Evolutionary conservation across 2,113 vertebrate species (phyloP).

Genomic region (Crypturellus undulatus): DNA sequence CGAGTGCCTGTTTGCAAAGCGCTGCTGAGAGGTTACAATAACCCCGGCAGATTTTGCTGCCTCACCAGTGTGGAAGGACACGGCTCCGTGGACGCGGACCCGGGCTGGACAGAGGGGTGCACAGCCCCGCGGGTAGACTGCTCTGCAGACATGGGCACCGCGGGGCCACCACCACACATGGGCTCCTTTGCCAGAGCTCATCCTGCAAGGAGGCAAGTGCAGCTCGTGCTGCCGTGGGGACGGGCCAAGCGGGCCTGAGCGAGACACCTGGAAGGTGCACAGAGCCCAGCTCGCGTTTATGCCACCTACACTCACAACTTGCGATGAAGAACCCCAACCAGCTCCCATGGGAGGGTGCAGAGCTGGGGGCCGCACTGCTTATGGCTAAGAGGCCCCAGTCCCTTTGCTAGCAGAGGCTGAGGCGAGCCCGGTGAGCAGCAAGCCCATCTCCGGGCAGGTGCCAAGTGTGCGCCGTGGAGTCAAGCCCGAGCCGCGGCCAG

Average conservation of each 20-base stretch:
- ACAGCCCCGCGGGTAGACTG: constrained; percentile 7
- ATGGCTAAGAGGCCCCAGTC: not conserved
- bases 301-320: not conserved
- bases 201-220: accelerated
- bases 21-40: constrained; percentile 67
- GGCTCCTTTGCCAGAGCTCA: constrained; percentile 8
- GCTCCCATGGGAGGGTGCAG: not conserved
- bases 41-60: constrained; percentile 62
- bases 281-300: not conserved
- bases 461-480: too few relatives aligned
- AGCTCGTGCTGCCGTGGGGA: not conserved
- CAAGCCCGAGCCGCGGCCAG: too few relatives aligned
- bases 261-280: not conserved
- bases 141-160: constrained; percentile 21
- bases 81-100: constrained; percentile 12
- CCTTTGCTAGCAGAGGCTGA: not conserved
- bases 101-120: constrained; percentile 29
- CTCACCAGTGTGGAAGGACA: constrained; percentile 56
- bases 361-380: not conserved
- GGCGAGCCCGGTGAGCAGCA: not conserved
- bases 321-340: not conserved
- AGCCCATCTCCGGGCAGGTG: too few relatives aligned
- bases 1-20: constrained; percentile 59
- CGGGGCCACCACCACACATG: not conserved
- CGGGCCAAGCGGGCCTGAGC: not conserved